Conservation (phyloP, 2,797 vertebrate genomes). For the Phaenicophaeus curvirostris region DNA sequence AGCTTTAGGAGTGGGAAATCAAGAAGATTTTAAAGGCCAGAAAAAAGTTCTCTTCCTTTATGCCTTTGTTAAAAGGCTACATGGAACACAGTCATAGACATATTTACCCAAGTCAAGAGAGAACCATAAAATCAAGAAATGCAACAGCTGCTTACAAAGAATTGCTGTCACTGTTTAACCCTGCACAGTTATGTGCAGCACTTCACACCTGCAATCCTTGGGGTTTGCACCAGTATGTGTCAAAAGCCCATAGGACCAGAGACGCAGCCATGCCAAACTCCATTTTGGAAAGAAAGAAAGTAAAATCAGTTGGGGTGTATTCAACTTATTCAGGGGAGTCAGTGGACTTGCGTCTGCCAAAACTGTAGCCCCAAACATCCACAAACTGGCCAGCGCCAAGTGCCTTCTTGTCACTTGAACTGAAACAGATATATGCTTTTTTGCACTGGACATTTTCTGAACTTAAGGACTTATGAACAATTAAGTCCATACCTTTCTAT, state of each 20-base stretch:
- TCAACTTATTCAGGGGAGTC: not conserved
- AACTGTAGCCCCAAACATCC: not conserved
- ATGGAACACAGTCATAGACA: not conserved
- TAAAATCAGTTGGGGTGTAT: not conserved
- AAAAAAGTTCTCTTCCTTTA: not conserved
- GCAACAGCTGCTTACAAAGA: not conserved
- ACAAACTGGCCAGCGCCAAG: not conserved
- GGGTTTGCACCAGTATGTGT: not conserved
- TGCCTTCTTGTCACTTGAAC: not conserved
- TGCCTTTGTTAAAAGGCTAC: not conserved
- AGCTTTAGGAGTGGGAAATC: not conserved
- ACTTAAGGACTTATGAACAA: not conserved
- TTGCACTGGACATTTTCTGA: not conserved
- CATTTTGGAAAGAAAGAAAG: conserved; percentile 7
- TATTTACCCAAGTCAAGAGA: not conserved
- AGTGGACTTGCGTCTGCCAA: not conserved
- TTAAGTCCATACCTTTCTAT: not conserved
- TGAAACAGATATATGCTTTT: not conserved
- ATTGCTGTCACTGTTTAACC: not conserved
- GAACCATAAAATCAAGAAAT: not conserved
- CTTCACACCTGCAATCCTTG: not conserved
- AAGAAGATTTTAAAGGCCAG: not conserved
- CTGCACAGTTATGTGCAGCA: not conserved
- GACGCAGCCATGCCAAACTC: not conserved
- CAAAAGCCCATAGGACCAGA: not conserved